phyloP scores from a whole-genome alignment of 2,797 vertebrate species.

The Strix occidentalis region DNA sequence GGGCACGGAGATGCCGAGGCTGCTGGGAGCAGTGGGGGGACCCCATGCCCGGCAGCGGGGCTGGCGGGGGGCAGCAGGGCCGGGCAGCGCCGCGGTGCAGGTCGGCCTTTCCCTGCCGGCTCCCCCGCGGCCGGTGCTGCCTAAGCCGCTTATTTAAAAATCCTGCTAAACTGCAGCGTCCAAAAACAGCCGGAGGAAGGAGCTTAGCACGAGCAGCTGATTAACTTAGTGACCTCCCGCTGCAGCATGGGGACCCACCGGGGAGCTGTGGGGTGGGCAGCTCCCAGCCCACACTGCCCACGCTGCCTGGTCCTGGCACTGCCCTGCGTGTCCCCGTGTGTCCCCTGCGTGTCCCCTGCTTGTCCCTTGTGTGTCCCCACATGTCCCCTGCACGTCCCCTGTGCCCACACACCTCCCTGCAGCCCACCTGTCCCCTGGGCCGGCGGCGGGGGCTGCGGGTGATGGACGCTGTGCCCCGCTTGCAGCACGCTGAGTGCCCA shows the following conservation, averaged over 20 bases:
- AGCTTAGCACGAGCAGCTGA: slow-evolving; percentile 78
- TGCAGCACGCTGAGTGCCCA: slow-evolving; percentile 88
- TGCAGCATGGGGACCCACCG: not conserved
- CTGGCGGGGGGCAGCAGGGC: accelerated
- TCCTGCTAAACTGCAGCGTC: slow-evolving; percentile 78
- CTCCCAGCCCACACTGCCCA: not conserved
- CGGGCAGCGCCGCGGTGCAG: accelerated
- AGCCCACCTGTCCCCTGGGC: not conserved
- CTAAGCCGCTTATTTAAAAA: slow-evolving; percentile 84
- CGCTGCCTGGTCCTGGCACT: not conserved
- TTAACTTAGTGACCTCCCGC: slow-evolving; percentile 76
- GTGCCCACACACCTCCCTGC: not conserved
- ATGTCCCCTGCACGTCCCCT: not conserved
- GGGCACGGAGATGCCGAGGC: not conserved
- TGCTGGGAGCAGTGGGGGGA: accelerated
- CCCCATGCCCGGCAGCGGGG: accelerated
- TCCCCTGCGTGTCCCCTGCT: not conserved
- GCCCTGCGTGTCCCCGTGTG: not conserved
- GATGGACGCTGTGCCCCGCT: not conserved
- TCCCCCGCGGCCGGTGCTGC: not conserved
- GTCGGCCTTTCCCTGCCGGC: not conserved
- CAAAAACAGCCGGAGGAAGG: slow-evolving; percentile 84
- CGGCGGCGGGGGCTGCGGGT: accelerated
- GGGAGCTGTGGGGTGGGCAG: not conserved
- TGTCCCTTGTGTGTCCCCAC: not conserved